These are phyloP conservation scores for Tokudaia muenninki DNA, from an alignment of 2,797 vertebrate genomes.

Conservation along the genomic window DNA sequence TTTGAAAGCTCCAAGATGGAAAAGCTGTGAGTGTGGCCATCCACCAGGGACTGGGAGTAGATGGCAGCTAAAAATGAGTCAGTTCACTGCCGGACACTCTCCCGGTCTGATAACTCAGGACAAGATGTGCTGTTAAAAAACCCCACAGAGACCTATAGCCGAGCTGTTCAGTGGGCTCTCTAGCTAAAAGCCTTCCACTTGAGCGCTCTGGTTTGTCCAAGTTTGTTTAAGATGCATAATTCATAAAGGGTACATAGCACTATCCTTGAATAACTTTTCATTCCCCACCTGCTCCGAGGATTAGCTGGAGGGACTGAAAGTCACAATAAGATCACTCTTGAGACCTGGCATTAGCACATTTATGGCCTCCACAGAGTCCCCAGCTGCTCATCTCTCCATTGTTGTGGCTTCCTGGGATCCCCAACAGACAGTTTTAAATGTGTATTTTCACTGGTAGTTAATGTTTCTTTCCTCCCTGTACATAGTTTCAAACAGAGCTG, in stretches of 20 bases:
- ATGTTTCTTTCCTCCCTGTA: neutral
- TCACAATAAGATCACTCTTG: conserved; percentile 65
- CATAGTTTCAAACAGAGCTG: neutral
- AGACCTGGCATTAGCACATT: conserved; percentile 81
- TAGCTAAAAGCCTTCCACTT: conserved; percentile 89
- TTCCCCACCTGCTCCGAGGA: conserved; percentile 84
- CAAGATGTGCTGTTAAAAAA: neutral
- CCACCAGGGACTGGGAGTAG: neutral
- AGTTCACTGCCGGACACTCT: neutral
- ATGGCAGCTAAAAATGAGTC: neutral
- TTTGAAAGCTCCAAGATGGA: conserved; percentile 54
- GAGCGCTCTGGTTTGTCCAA: conserved; percentile 88
- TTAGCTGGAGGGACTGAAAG: conserved; percentile 77
- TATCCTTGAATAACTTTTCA: conserved; percentile 88
- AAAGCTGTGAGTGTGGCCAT: neutral
- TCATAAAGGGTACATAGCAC: conserved; percentile 91
- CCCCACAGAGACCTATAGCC: conserved; percentile 76
- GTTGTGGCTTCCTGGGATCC: neutral
- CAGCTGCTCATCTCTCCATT: conserved; percentile 52
- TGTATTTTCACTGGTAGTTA: neutral
- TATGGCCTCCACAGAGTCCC: conserved; percentile 72
- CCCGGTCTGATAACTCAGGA: neutral
- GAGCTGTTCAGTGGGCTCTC: conserved; percentile 83
- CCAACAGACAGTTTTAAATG: neutral
- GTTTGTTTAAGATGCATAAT: conserved; percentile 94